A percentile compares a stretch with the other conserved stretches of the same genome.
These are phyloP conservation scores for Microctonus hyperodae DNA, from an alignment of 2,888 invertebrate species.

Conservation along the genomic window DNA sequence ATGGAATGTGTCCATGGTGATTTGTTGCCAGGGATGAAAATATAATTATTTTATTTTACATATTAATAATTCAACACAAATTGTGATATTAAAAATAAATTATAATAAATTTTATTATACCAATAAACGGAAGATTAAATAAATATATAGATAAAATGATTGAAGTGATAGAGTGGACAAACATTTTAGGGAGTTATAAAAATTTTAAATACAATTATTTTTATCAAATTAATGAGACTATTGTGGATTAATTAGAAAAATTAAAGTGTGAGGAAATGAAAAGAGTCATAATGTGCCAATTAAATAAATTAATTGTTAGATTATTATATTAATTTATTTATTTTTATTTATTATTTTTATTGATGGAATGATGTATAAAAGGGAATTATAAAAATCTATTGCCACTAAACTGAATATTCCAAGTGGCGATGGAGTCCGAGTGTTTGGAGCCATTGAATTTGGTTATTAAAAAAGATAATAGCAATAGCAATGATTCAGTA, in stretches of 20 bases:
- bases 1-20: conserved; percentile 22
- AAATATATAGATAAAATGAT: background rate
- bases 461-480: conserved; percentile 63
- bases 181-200: background rate
- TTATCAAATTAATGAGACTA: background rate
- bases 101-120: background rate
- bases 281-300: background rate
- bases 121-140: background rate
- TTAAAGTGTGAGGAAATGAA: background rate
- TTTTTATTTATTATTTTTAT: background rate
- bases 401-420: conserved; percentile 26
- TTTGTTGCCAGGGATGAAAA: conserved; percentile 11
- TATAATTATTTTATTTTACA: conserved; percentile 1
- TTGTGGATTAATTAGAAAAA: background rate
- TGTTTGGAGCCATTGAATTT: conserved; percentile 66
- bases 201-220: conserved; percentile 2
- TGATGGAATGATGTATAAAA: conserved; percentile 2
- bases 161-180: background rate
- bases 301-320: background rate
- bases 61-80: background rate
- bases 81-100: conserved; percentile 10
- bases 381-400: conserved; percentile 7
- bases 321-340: background rate
- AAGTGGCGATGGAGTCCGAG: conserved; percentile 62
- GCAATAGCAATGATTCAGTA: conserved; percentile 32